Base-by-base conservation (phyloP, 92 coral and sea anemone species). In the Siderastrea siderea region DNA sequence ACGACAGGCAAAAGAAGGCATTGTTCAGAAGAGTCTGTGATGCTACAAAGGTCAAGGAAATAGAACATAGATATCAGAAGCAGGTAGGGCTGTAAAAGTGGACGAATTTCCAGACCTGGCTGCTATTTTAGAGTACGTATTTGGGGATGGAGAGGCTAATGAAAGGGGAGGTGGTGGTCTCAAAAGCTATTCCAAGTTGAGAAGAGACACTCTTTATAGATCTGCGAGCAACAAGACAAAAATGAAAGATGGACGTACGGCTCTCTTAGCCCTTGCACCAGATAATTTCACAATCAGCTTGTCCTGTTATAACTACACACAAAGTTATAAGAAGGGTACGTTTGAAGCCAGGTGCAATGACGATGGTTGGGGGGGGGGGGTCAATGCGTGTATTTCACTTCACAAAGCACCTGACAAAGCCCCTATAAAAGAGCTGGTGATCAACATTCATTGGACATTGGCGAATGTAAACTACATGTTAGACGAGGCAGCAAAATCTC, bases 81-180 rank as follows among this genome's bases (percentile, higher is more conserved):
- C 84, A 68, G 94, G 94, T 17, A 47, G 93, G 54, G 62, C 69
- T 6, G 58, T 93, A 7, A 93, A 93, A 50, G 53, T 88, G 45
- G 94, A 93, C 3, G 88, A 87, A 54, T 93, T 93, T 71, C 96
- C 96, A 0, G 93, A 93, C 16, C 79, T 93, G n/a, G 65, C 89
- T 5, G 63, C 62, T 7, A 76, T 65, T 55, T 48, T 90, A 3
- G 85, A 93, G 63, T 93, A 77, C 61, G 89, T 79, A 8, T 93
- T 93, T 48, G 96, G 92, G 13, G 96, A 91, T 82, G 90, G 90
- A 50, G 87, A 85, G 71, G 47, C 7, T 15, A 62, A 71, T 2
- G 11, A 79, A 3, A 67, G 91, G 46, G 82, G 86, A 14, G 87
- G 91, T 38, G 91, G 91, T 10, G 93, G 96, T 2, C 86, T 94